Evolutionary conservation across 1,140 invertebrate genomes (phyloP), one percentile per base, ranked within the genome.

Genomic region (Meteorus sp.): DNA sequence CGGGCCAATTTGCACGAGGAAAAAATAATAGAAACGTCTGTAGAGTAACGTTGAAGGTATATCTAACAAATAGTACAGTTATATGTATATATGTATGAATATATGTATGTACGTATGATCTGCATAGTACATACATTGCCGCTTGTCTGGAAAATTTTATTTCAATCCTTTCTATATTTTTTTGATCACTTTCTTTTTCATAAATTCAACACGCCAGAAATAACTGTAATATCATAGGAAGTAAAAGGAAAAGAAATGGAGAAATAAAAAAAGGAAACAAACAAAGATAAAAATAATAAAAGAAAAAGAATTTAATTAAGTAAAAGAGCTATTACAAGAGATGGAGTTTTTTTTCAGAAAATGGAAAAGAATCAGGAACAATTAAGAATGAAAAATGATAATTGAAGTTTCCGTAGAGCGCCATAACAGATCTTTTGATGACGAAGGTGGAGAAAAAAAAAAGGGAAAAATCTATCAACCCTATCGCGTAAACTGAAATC

Each of bases 1-100:
- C 9, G 37, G 47, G 54, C 23, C 23, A 56, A 56, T 56, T 56
- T 56, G 39, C 54, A 56, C 47, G n/a, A 25, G 27, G 47, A 56
- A 44, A 56, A 45, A 45, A 27, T 19, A 27, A 41, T n/a, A 41
- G 15, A 54, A 13, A 23, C 22, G 31, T 31, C 27, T 17, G 20
- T 35, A 33, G 19, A 47, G 43, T 20, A 25, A 43, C 23, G 27
- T 29, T 31, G 8, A 15, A 25, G 29, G 15, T 22, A 29, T 47
- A 50, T 50, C 33, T 39, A 50, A 48, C 41, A 50, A 17, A 56
- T 48, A 45, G 17, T 6, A 47, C 20, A 47, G 7, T 11, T 8
- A 33, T n/a, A n/a, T n/a, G n/a, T n/a, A n/a, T 39, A 13, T 15
- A n/a, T n/a, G n/a, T n/a, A n/a, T n/a, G n/a, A n/a, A n/a, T n/a